phyloP scores from a whole-genome alignment of 2,888 invertebrate genomes.

The Ophion obscuratus region DNA sequence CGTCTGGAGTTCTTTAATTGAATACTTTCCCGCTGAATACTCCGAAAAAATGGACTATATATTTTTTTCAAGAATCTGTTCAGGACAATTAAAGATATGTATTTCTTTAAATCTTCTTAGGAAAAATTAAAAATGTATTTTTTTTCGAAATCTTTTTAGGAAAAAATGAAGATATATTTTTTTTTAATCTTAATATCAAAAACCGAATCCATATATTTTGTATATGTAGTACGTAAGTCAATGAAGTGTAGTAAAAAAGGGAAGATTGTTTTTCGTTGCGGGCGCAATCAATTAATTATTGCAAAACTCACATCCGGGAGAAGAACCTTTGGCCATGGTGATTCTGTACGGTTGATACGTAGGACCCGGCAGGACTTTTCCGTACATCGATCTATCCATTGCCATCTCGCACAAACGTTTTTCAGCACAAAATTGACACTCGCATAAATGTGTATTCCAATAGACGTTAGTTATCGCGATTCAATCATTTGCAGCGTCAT shows the following conservation, averaged over 20 bases:
- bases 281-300: conserved; percentile 6
- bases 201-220: too few species aligned
- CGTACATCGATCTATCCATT: conserved; percentile 97
- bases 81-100: too few species aligned
- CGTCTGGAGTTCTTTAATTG: too few species aligned
- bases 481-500: neutral
- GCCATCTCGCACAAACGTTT: conserved; percentile 51
- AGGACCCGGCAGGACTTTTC: conserved; percentile 91
- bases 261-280: neutral
- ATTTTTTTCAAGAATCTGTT: too few species aligned
- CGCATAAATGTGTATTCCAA: neutral
- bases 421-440: neutral
- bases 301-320: conserved; percentile 93
- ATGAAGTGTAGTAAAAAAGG: neutral
- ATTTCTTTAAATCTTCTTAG: too few species aligned
- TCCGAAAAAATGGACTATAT: too few species aligned
- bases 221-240: neutral
- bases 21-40: too few species aligned
- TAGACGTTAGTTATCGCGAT: neutral
- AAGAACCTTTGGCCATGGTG: conserved; percentile 92
- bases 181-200: too few species aligned
- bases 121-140: too few species aligned
- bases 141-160: too few species aligned
- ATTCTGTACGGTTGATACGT: conserved; percentile 94
- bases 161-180: too few species aligned